phyloP scores from a whole-genome alignment of 2,797 vertebrate species.

The Morelia viridis region DNA sequence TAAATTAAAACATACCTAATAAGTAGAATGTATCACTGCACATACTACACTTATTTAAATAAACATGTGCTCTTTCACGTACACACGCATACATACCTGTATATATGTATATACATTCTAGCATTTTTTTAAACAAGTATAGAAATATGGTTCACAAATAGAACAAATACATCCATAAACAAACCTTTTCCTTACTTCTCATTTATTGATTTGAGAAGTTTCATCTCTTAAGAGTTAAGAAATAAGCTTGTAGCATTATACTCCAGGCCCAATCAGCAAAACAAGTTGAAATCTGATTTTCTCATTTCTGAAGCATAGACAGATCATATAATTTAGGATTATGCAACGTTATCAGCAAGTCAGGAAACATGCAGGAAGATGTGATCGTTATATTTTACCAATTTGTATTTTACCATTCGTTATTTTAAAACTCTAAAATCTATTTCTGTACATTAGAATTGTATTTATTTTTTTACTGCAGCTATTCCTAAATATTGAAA shows the following conservation, averaged over 20 bases:
- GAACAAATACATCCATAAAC: not conserved
- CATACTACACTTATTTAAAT: too few species aligned
- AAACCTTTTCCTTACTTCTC: not conserved
- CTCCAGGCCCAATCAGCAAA: not conserved
- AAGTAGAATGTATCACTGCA: too few species aligned
- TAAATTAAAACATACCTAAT: too few species aligned
- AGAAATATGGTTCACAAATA: not conserved
- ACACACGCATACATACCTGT: too few species aligned
- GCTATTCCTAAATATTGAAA: not conserved
- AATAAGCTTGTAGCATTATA: too few species aligned
- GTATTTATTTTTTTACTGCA: too few species aligned
- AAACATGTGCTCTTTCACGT: too few species aligned
- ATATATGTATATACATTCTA: too few species aligned
- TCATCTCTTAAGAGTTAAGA: not conserved
- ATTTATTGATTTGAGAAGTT: not conserved
- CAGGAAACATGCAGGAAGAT: not conserved
- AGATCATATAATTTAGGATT: not conserved
- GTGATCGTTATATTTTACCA: not conserved
- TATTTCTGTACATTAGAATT: not conserved
- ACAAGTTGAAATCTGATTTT: not conserved
- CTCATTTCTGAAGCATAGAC: not conserved
- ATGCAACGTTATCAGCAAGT: not conserved
- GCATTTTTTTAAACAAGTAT: not conserved
- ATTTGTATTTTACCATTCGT: not conserved
- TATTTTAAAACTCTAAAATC: not conserved